Percentiles rank a stretch among this genome's conserved stretches.
Conservation (phyloP, 2,888 invertebrate species). For the Aromia moschata region DNA sequence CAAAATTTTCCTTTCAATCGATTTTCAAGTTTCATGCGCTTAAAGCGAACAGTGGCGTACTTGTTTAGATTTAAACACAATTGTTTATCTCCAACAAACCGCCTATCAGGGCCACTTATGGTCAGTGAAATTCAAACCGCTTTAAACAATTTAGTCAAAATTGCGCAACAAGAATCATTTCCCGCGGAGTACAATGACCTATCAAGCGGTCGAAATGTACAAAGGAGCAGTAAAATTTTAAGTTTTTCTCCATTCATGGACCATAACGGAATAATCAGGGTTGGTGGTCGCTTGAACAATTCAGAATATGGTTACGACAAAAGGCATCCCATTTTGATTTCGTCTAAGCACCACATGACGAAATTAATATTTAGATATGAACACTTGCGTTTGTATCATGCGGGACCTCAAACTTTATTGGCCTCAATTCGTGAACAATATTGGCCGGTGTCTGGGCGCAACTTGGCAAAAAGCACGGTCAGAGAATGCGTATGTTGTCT, state of each 20-base stretch:
- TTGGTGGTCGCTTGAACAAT: conserved; percentile 21
- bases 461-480: background rate
- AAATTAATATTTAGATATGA: background rate
- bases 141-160: background rate
- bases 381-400: background rate
- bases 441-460: conserved; percentile 4
- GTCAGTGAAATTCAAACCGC: background rate
- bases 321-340: conserved; percentile 20
- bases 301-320: conserved; percentile 6
- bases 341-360: conserved; percentile 10
- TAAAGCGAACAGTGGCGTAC: background rate
- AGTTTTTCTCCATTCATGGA: conserved; percentile 4
- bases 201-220: background rate
- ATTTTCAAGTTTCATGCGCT: background rate
- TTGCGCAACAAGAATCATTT: background rate
- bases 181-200: background rate
- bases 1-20: background rate
- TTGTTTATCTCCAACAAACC: background rate
- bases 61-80: background rate
- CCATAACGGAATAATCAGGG: conserved; percentile 6
- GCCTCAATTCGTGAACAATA: background rate
- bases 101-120: background rate
- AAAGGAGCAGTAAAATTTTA: background rate
- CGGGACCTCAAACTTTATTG: background rate
- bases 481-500: background rate